phyloP scores from a whole-genome alignment of 2,797 vertebrate genomes.

The Cirrhinus molitorella region DNA sequence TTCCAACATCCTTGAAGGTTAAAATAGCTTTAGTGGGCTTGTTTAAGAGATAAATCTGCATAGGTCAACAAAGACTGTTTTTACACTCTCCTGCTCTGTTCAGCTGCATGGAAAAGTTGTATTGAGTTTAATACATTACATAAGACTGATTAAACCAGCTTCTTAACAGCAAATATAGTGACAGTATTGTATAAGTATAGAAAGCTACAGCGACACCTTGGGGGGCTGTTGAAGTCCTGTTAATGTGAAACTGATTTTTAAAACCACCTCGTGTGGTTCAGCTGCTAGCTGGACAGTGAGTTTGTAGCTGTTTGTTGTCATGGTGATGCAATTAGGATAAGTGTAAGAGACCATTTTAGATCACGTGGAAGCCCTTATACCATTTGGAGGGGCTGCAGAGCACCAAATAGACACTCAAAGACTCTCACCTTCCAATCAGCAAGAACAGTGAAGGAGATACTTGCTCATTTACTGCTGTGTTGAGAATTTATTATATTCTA shows the following conservation, averaged over 20 bases:
- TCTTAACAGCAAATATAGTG: neutral
- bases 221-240: conserved; percentile 3
- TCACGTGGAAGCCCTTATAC: conserved; percentile 2
- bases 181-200: neutral
- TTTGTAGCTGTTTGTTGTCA: conserved; percentile 35
- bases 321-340: conserved; percentile 36
- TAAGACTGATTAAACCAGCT: neutral
- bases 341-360: neutral
- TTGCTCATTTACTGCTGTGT: conserved; percentile 38
- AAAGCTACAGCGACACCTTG: conserved; percentile 1
- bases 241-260: neutral
- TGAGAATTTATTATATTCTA: conserved; percentile 28
- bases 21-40: conserved; percentile 30
- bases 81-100: conserved; percentile 3
- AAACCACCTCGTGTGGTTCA: neutral
- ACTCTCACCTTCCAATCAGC: conserved; percentile 20
- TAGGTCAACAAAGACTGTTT: conserved; percentile 14
- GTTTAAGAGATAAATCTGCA: conserved; percentile 38
- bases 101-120: neutral
- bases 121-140: neutral
- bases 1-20: conserved; percentile 38
- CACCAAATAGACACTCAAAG: conserved; percentile 29
- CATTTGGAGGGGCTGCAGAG: conserved; percentile 28
- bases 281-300: neutral
- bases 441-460: conserved; percentile 33